phyloP scores from a whole-genome alignment of 2,797 vertebrate genomes.

The Spinibarbus caldwelli region DNA sequence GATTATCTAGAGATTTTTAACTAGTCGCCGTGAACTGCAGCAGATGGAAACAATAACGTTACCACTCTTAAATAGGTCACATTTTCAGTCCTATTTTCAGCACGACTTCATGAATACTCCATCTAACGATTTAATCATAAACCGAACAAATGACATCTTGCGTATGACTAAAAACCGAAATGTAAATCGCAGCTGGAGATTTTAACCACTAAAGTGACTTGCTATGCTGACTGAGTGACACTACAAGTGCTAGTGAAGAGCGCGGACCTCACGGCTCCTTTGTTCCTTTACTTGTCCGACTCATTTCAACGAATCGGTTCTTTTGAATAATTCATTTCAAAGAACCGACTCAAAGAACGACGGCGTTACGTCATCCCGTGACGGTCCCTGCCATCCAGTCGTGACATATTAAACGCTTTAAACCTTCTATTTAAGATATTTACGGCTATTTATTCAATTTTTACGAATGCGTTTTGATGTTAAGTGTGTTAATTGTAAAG shows the following conservation, averaged over 20 bases:
- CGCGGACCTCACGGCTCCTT: constrained; percentile 40
- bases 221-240: neutral
- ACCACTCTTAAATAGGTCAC: constrained; percentile 31
- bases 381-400: neutral
- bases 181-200: neutral
- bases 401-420: neutral
- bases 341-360: neutral
- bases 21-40: constrained; percentile 20
- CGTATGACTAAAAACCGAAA: neutral
- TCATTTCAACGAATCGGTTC: constrained; percentile 16
- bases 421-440: neutral
- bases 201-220: neutral
- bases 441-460: neutral
- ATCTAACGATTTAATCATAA: neutral
- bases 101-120: neutral
- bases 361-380: neutral
- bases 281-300: constrained; percentile 44
- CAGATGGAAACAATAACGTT: constrained; percentile 1
- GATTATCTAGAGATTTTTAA: constrained; percentile 25
- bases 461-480: neutral
- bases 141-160: neutral
- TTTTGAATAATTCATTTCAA: constrained; percentile 5
- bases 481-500: neutral
- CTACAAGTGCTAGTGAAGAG: constrained; percentile 19
- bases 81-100: neutral